phyloP scores from a whole-genome alignment of 2,888 invertebrate genomes.

The Strigamia transsilvanica region DNA sequence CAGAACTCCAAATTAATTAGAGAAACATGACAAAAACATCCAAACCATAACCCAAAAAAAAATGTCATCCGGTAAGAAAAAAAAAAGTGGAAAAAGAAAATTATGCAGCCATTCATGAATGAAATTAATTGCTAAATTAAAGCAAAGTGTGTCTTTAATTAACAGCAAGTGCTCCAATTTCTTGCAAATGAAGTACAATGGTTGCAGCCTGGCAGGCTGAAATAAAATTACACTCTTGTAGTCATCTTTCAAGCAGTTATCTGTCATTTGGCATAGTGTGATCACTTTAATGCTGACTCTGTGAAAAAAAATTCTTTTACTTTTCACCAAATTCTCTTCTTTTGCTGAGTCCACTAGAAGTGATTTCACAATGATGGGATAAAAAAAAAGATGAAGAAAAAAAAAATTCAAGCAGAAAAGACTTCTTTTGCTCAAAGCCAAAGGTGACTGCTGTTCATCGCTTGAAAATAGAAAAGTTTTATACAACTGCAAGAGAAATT shows the following conservation, averaged over 20 bases:
- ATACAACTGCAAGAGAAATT: too few species aligned
- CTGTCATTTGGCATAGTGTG: neutral
- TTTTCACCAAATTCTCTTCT: neutral
- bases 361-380: constrained; percentile 8
- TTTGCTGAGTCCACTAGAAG: constrained; percentile 2
- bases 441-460: neutral
- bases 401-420: neutral
- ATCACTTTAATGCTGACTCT: neutral
- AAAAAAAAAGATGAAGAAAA: neutral
- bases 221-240: neutral
- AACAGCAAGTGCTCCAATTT: constrained; percentile 2
- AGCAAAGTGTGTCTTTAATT: neutral
- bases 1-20: neutral
- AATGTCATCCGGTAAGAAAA: neutral
- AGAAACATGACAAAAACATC: neutral
- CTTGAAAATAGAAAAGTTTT: neutral
- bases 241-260: constrained; percentile 2
- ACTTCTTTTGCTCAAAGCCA: neutral
- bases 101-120: neutral
- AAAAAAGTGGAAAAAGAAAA: neutral
- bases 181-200: neutral
- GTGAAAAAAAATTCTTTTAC: neutral
- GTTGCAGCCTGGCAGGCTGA: neutral
- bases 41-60: neutral
- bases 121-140: constrained; percentile 2